Conservation (phyloP, 2,888 invertebrate genomes). For the Caenorhabditis doughertyi region DNA sequence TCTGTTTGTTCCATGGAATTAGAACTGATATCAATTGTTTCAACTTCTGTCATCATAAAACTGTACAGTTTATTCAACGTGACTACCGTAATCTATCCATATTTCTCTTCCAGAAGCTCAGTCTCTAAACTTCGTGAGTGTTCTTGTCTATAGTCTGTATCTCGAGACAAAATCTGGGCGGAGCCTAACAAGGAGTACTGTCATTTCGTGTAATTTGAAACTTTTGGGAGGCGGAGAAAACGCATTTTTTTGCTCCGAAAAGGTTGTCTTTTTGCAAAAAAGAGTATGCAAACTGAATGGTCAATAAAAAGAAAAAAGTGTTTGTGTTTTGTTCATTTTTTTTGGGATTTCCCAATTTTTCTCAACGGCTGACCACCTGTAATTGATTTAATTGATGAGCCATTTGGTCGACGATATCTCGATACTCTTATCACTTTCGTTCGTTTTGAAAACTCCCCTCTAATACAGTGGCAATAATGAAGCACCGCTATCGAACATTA, state of each 20-base stretch:
- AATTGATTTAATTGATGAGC: too few relatives aligned
- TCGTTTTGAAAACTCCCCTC: background rate
- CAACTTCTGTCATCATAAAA: background rate
- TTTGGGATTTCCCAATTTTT: background rate
- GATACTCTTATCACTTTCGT: too few relatives aligned
- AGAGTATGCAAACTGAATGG: conserved; percentile 23
- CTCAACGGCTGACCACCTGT: background rate
- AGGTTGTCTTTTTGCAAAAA: conserved; percentile 16
- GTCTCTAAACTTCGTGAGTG: background rate
- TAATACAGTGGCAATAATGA: too few relatives aligned
- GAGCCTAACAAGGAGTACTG: conserved; percentile 5
- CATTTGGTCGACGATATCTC: too few relatives aligned
- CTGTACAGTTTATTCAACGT: background rate
- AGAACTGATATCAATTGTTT: conserved; percentile 17
- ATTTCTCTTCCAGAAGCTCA: too few relatives aligned
- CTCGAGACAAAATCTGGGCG: background rate
- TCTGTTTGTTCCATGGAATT: conserved; percentile 12
- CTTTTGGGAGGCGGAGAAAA: conserved; percentile 4
- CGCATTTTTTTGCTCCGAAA: conserved; percentile 14
- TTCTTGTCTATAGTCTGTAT: background rate
- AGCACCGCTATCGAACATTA: too few relatives aligned
- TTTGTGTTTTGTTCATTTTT: conserved; percentile 14
- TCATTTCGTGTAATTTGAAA: conserved; percentile 29
- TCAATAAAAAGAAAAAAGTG: conserved; percentile 8
- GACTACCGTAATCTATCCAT: background rate